phyloP scores from a whole-genome alignment of 2,113 vertebrate genomes.

The Sciurus niger region DNA sequence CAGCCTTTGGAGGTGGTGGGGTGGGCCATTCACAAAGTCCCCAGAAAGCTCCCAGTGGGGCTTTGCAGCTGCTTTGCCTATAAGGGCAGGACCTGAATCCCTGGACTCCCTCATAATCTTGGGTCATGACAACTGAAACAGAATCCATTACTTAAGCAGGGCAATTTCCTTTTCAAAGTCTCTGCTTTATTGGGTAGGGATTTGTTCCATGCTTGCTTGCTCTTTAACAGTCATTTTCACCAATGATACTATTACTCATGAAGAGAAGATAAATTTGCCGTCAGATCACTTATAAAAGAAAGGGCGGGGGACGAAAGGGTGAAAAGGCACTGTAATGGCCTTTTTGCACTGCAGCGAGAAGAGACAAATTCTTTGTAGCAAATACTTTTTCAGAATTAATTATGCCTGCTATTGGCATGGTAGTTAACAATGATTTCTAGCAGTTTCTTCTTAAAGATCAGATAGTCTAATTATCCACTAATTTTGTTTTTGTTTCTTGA shows the following conservation, averaged over 20 bases:
- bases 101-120: slow-evolving; percentile 53
- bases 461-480: slow-evolving; percentile 27
- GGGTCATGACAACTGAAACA: slow-evolving; percentile 30
- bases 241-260: slow-evolving; percentile 32
- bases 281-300: slow-evolving; percentile 39
- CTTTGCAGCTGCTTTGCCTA: slow-evolving; percentile 65
- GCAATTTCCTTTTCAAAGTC: slow-evolving; percentile 82
- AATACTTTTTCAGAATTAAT: slow-evolving; percentile 27
- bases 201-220: slow-evolving; percentile 56
- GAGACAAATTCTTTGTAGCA: slow-evolving; percentile 33
- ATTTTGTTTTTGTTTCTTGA: slow-evolving; percentile 40
- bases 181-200: slow-evolving; percentile 72
- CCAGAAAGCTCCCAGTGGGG: not conserved
- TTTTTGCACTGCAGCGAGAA: slow-evolving; percentile 28
- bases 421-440: slow-evolving; percentile 24
- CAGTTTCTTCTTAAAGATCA: slow-evolving; percentile 34
- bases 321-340: not conserved
- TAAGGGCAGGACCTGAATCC: slow-evolving; percentile 13
- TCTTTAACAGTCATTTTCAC: slow-evolving; percentile 60
- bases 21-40: not conserved
- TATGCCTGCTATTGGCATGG: not conserved
- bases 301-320: not conserved
- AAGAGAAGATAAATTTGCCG: slow-evolving; percentile 60
- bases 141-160: slow-evolving; percentile 69
- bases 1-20: not conserved